A percentile compares a stretch with the other conserved stretches of the same genome.
Conservation (phyloP, 2,113 vertebrate species). For the Rhadina sibilatrix region DNA sequence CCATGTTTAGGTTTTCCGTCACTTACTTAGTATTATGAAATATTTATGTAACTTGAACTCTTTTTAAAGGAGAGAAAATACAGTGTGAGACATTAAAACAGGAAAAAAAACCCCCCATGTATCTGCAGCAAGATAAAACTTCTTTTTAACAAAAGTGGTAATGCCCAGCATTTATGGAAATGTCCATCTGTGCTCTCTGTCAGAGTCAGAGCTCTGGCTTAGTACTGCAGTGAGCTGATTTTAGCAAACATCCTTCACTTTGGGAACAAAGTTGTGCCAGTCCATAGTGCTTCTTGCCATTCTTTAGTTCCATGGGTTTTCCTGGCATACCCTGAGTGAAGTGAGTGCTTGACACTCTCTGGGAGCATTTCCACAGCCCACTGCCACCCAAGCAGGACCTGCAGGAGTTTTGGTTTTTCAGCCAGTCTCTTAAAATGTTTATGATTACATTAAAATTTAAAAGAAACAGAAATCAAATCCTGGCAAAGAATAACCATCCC, state of each 20-base stretch:
- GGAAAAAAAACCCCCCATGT: not conserved
- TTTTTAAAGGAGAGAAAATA: not conserved
- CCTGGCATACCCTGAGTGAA: not conserved
- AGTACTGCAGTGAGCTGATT: not conserved
- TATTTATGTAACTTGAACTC: slow-evolving; percentile 3
- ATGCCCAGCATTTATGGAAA: not conserved
- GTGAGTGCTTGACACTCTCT: not conserved
- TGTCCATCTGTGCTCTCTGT: not conserved
- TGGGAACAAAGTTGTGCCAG: not conserved
- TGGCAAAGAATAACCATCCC: not conserved
- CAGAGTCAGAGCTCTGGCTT: not conserved
- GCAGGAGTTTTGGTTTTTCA: not conserved
- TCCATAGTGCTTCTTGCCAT: not conserved
- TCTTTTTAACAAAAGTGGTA: not conserved
- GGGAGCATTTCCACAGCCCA: not conserved
- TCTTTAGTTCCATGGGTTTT: not conserved
- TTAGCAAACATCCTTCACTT: not conserved
- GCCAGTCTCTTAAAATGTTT: not conserved
- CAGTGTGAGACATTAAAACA: not conserved
- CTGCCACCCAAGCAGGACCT: not conserved
- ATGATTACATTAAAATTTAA: not conserved
- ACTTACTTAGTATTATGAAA: not conserved
- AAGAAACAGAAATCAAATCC: not conserved
- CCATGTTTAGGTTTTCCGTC: not conserved
- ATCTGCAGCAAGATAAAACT: not conserved